These are phyloP conservation scores for Hylyphantes graminicola DNA, from an alignment of 1,140 invertebrate species.

Conservation along the genomic window DNA sequence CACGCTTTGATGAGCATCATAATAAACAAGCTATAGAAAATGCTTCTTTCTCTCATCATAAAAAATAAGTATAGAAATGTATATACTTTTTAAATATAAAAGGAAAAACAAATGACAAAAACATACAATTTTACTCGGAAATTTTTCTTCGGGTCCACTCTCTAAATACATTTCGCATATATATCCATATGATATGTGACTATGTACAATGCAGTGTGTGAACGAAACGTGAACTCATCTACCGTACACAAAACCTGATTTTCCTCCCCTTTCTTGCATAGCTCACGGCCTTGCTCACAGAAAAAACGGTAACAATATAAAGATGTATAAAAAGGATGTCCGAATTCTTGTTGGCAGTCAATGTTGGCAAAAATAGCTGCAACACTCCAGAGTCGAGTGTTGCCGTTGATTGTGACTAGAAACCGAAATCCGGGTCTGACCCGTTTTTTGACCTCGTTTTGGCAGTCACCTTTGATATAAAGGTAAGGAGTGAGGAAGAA, in stretches of 20 bases:
- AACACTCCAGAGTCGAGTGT: conserved; percentile 19
- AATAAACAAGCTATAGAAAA: conserved; percentile 54
- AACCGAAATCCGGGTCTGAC: conserved; percentile 34
- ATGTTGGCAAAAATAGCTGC: conserved; percentile 53
- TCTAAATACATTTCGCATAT: conserved; percentile 37
- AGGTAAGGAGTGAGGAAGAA: not conserved
- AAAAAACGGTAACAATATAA: conserved; percentile 48
- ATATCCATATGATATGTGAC: conserved; percentile 50
- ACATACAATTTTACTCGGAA: conserved; percentile 53
- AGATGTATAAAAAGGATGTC: conserved; percentile 51
- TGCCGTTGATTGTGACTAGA: conserved; percentile 55
- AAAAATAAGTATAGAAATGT: conserved; percentile 59
- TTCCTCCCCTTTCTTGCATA: conserved; percentile 35
- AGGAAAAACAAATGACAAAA: conserved; percentile 53
- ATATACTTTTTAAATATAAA: conserved; percentile 55
- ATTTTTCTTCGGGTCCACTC: conserved; percentile 40
- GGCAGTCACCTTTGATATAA: conserved; percentile 16
- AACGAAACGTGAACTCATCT: conserved; percentile 39
- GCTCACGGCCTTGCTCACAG: conserved; percentile 25
- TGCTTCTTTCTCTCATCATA: conserved; percentile 53
- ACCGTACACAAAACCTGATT: conserved; percentile 53
- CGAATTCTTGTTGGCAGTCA: conserved; percentile 47
- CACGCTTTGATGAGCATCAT: conserved; percentile 28
- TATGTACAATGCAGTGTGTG: conserved; percentile 56
- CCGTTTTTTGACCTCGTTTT: conserved; percentile 22